Evolutionary conservation across 2,797 vertebrate genomes (phyloP), one percentile per base, ranked within the genome.

Genomic region (Lithobates sylvaticus): DNA sequence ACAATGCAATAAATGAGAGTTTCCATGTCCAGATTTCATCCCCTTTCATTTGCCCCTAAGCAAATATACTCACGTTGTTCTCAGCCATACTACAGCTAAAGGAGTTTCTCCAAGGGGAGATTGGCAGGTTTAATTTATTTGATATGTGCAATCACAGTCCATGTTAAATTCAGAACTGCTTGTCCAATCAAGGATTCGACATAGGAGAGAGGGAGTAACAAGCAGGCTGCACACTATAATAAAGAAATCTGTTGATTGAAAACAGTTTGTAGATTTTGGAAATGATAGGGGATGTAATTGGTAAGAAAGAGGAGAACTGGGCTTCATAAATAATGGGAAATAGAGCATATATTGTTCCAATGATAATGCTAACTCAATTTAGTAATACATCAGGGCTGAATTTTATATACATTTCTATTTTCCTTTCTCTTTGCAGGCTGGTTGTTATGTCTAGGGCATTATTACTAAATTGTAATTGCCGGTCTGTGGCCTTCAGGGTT

Each of bases 251-350:
- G 97, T 98, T 99, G 98, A 99, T 99, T 99, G 98, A 99, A 99
- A 99, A 99, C 97, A 98, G 97, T 98, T 98, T 97, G 97, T 98
- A 96, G 97, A 97, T 99, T 99, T 99, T 97, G 96, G 96, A 99
- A 99, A 99, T 99, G 97, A 99, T 98, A 99, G 98, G 97, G 97
- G 95, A 95, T 96, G 97, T 99, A 99, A 99, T 98, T 97, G 97
- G 97, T 95, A 93, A 96, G 96, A 97, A 96, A 97, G 96, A 96
- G 96, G 98, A 98, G 97, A 96, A 98, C 97, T 97, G 96, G 95
- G 95, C 96, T 99, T 97, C 94, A 96, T 96, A 97, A 96, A 95
- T 98, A 98, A 98, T 97, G 95, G 96, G 98, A 99, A 97, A 99
- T 97, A 96, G 97, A 98, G 96, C 96, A 94, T 97, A 97, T 97